phyloP scores from a whole-genome alignment of 2,113 vertebrate species.

The Furnarius figulus region DNA sequence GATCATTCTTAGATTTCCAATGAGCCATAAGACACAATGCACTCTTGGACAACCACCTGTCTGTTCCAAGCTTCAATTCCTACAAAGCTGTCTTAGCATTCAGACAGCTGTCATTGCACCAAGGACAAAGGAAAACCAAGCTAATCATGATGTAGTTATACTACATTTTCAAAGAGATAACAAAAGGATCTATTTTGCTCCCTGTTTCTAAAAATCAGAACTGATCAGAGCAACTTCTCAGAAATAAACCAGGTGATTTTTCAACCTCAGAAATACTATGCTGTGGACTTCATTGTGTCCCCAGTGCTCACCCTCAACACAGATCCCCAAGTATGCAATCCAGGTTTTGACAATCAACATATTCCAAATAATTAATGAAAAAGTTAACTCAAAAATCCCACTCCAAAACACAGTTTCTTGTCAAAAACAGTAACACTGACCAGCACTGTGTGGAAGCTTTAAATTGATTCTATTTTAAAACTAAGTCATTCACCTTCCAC shows the following conservation, averaged over 20 bases:
- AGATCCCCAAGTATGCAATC: not conserved
- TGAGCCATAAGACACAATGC: not conserved
- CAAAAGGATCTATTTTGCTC: not conserved
- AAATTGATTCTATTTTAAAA: not conserved
- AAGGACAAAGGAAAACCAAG: not conserved
- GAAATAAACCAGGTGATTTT: not conserved
- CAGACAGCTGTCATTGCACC: not conserved
- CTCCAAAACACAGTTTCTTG: not conserved
- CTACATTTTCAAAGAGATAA: not conserved
- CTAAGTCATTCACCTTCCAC: not conserved
- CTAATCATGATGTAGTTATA: not conserved
- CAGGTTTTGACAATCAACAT: not conserved
- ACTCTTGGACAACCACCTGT: not conserved
- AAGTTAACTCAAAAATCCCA: fast-evolving
- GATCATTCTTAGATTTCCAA: not conserved
- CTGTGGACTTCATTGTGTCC: not conserved
- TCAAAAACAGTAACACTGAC: not conserved
- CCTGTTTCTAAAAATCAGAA: not conserved
- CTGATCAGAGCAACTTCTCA: not conserved
- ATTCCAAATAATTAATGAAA: not conserved
- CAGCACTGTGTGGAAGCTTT: not conserved
- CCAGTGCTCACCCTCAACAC: not conserved
- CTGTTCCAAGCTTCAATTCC: not conserved
- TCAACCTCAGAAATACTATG: not conserved
- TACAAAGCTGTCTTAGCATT: not conserved